These are phyloP conservation scores for Eledone cirrhosa DNA, from an alignment of 2,888 invertebrate genomes.

Conservation along the genomic window DNA sequence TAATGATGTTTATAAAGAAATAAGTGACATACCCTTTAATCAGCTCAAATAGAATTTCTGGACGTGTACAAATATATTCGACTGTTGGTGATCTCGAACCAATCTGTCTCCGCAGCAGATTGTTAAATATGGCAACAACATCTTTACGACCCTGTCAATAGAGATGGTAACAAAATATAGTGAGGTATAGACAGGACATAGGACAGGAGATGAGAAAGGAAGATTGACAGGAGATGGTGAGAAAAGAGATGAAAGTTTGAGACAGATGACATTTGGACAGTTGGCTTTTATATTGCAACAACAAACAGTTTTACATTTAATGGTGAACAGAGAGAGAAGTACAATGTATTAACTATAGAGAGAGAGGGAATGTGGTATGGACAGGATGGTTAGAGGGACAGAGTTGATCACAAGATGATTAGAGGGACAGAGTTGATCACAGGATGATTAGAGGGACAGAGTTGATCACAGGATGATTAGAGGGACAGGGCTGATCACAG, in stretches of 20 bases:
- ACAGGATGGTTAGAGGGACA: no score
- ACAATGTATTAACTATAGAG: no score
- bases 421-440: no score
- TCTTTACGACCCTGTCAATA: constrained; percentile 92
- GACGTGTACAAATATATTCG: constrained; percentile 97
- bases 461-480: no score
- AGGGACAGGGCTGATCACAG: no score
- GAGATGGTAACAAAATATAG: constrained; percentile 25
- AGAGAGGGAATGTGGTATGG: no score
- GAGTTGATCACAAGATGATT: no score
- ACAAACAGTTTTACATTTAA: no score
- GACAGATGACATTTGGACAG: no score
- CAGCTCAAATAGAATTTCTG: constrained; percentile 90
- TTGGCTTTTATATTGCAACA: no score
- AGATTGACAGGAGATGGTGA: neutral
- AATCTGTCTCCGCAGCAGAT: constrained; percentile 97
- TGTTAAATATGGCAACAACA: constrained; percentile 99
- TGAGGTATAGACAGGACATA: neutral
- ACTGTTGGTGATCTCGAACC: constrained; percentile 94
- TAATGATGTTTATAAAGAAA: neutral
- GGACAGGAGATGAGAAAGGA: neutral
- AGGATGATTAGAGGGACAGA: no score
- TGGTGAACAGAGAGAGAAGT: no score
- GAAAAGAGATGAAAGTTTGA: neutral
- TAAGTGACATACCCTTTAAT: constrained; percentile 83